phyloP scores from a whole-genome alignment of 2,797 vertebrate genomes.

The Sebastes steindachneri region DNA sequence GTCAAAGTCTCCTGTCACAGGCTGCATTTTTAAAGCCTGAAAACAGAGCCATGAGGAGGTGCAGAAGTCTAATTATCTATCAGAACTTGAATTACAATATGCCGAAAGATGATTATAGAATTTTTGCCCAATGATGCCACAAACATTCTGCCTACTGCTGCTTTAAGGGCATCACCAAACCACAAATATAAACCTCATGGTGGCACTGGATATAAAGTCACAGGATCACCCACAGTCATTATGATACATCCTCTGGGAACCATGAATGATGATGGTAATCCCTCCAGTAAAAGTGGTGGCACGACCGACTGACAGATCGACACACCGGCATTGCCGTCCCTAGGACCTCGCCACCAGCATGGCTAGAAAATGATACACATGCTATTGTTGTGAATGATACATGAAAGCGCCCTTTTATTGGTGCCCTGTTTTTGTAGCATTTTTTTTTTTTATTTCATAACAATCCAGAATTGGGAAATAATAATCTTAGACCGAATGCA shows the following conservation, averaged over 20 bases:
- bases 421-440: neutral
- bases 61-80: no score
- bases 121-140: no score
- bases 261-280: neutral
- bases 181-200: neutral
- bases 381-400: neutral
- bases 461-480: neutral
- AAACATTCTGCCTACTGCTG: no score
- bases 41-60: no score
- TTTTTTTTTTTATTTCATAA: neutral
- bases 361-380: neutral
- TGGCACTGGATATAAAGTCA: neutral
- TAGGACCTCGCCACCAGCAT: rapidly evolving
- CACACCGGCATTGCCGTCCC: neutral
- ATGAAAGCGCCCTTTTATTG: neutral
- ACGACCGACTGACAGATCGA: neutral
- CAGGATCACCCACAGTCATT: neutral
- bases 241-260: neutral
- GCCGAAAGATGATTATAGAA: no score
- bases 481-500: neutral
- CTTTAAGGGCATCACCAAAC: neutral
- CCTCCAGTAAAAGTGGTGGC: neutral
- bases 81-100: no score
- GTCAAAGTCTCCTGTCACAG: no score
- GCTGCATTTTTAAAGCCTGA: no score